Evolutionary conservation across 1,140 invertebrate genomes (phyloP), one percentile per base, ranked within the genome.

Genomic region (Cephus cinctus): DNA sequence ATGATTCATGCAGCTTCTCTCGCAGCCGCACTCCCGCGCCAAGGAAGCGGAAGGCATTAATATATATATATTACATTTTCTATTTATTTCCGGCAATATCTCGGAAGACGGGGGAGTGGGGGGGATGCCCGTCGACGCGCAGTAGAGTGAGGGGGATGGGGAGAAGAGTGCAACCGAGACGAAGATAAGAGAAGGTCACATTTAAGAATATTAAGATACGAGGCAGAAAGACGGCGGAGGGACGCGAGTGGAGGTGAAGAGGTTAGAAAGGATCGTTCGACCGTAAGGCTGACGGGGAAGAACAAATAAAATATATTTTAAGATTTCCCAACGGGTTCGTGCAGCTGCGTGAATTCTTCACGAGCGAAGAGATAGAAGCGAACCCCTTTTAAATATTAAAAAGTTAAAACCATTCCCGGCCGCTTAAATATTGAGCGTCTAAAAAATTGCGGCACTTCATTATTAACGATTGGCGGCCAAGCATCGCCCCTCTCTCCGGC

Each of bases 321-420:
- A 53, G 55, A 57, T 57, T 57, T 57, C 56, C 56, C 56, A 54
- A 43, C 46, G 56, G 56, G 50, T 21, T 22, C 41, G 25, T 50
- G 35, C 46, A 47, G 46, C 55, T 61, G 32, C 20, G 34, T 56
- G 59, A 63, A 62, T 61, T 47, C 20, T 63, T 63, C 0, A 62
- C 16, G 43, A 48, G 50, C 18, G 32, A 14, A 39, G 52, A 58
- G 44, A 27, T 47, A 64, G 67, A 65, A 61, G 60, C 47, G 61
- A 60, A 56, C 50, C 42, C 46, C 43, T 14, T 56, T 74, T 65
- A 74, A 74, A 72, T 69, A 72, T 72, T 69, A 63, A 72, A 66
- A 65, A 65, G 53, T 66, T 59, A 62, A 74, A 70, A 70, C 65
- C 69, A 67, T 67, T 69, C 60, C 54, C 59, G 52, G 53, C 23